Evolutionary conservation across 1,140 invertebrate genomes (phyloP).

Genomic region (Riptortus pedestris): DNA sequence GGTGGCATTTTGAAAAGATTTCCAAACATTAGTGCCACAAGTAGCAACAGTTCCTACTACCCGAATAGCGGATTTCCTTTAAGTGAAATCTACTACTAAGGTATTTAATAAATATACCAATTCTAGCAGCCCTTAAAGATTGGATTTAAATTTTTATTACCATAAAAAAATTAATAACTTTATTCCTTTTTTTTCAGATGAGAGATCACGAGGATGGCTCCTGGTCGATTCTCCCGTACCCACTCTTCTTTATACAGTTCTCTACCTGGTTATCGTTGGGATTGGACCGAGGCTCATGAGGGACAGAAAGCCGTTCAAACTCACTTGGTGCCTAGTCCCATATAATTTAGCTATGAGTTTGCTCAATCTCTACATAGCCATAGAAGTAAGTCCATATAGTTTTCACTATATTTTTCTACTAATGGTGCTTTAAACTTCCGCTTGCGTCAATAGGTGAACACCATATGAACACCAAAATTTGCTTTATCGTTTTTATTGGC

Average conservation of each 20-base stretch:
- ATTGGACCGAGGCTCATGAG: constrained; percentile 73
- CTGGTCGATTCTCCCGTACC: constrained; percentile 70
- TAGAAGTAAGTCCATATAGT: constrained; percentile 52
- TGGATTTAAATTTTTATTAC: too few species aligned
- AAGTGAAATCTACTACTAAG: too few species aligned
- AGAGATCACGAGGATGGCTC: constrained; percentile 73
- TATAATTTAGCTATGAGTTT: constrained; percentile 79
- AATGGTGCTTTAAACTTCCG: constrained; percentile 58
- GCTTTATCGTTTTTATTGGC: too few species aligned
- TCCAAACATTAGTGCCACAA: too few species aligned
- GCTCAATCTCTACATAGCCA: constrained; percentile 76
- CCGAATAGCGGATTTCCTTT: too few species aligned
- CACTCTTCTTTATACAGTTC: constrained; percentile 57
- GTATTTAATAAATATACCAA: too few species aligned
- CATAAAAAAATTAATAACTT: too few species aligned
- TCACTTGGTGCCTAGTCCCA: constrained; percentile 65
- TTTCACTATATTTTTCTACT: constrained; percentile 55
- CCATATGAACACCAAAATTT: too few species aligned
- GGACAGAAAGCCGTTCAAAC: constrained; percentile 63
- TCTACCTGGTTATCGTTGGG: constrained; percentile 73
- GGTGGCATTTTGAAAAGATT: too few species aligned
- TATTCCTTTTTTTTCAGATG: constrained; percentile 47
- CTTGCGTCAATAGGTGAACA: too few species aligned
- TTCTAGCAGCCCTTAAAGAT: too few species aligned
- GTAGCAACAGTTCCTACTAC: too few species aligned